A percentile compares a stretch with the other conserved stretches of the same genome.
Evolutionary conservation across 2,113 vertebrate genomes (phyloP).

Genomic region (Ammospiza caudacuta): DNA sequence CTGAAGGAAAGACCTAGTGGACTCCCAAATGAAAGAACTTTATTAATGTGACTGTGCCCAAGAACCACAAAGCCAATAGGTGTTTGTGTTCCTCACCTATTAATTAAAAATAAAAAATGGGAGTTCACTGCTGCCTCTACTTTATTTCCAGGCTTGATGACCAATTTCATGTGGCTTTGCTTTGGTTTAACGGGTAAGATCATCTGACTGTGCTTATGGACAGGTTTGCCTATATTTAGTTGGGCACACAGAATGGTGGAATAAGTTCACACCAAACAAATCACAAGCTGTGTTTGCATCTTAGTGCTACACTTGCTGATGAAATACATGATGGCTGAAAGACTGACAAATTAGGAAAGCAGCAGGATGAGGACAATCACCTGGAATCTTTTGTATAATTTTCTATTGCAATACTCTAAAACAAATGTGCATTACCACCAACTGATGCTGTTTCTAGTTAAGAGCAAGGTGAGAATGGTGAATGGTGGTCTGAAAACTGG

Average conservation of each 20-base stretch:
- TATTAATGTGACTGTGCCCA: neutral
- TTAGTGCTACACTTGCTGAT: neutral
- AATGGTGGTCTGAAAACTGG: neutral
- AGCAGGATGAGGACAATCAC: neutral
- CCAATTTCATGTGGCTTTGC: neutral
- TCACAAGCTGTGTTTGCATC: neutral
- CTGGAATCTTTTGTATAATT: neutral
- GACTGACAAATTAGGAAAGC: neutral
- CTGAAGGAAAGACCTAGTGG: neutral
- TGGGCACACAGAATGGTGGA: neutral
- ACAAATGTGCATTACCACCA: neutral
- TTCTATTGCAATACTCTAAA: neutral
- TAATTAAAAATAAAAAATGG: conserved; percentile 3
- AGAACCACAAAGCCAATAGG: neutral
- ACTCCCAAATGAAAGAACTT: neutral
- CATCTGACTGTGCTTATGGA: neutral
- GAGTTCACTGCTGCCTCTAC: neutral
- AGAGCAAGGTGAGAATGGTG: neutral
- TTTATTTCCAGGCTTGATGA: neutral
- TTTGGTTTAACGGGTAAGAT: neutral
- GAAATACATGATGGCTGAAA: neutral
- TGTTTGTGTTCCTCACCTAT: neutral
- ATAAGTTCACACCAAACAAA: neutral
- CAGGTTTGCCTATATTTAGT: neutral
- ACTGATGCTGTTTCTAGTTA: neutral